phyloP scores from a whole-genome alignment of 2,888 invertebrate genomes.

The Aphelenchoides bicaudatus region DNA sequence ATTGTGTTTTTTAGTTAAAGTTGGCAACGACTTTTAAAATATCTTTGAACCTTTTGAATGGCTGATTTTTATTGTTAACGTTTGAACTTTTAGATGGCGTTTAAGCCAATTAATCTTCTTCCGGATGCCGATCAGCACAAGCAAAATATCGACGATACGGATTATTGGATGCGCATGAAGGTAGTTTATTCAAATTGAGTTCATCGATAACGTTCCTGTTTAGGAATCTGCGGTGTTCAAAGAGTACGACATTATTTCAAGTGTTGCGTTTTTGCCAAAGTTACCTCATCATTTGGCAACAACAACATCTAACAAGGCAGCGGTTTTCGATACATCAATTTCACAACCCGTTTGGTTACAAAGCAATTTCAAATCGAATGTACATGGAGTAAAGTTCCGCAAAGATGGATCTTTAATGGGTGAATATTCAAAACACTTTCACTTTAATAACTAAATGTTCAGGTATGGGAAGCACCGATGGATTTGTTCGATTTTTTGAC shows the following conservation, averaged over 20 bases:
- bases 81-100: too few species aligned
- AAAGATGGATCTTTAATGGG: conserved; percentile 62
- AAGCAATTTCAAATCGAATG: conserved; percentile 61
- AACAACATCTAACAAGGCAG: conserved; percentile 71
- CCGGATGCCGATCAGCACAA: too few species aligned
- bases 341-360: conserved; percentile 51
- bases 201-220: conserved; percentile 16
- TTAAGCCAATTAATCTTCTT: too few species aligned
- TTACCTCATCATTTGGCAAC: conserved; percentile 87
- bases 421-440: conserved; percentile 14
- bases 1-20: too few species aligned
- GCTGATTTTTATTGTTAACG: too few species aligned
- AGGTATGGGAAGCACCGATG: conserved; percentile 83
- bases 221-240: conserved; percentile 65
- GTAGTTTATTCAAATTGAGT: conserved; percentile 66
- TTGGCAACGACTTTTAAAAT: too few species aligned
- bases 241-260: conserved; percentile 86
- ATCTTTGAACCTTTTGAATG: too few species aligned
- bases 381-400: conserved; percentile 62
- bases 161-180: conserved; percentile 83
- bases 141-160: conserved; percentile 75
- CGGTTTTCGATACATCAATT: conserved; percentile 45
- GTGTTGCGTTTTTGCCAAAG: conserved; percentile 81
- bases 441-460: conserved; percentile 25
- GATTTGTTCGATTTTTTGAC: conserved; percentile 81